Evolutionary conservation across 2,888 invertebrate genomes (phyloP).

Genomic region (Harpagoxenus sublaevis): DNA sequence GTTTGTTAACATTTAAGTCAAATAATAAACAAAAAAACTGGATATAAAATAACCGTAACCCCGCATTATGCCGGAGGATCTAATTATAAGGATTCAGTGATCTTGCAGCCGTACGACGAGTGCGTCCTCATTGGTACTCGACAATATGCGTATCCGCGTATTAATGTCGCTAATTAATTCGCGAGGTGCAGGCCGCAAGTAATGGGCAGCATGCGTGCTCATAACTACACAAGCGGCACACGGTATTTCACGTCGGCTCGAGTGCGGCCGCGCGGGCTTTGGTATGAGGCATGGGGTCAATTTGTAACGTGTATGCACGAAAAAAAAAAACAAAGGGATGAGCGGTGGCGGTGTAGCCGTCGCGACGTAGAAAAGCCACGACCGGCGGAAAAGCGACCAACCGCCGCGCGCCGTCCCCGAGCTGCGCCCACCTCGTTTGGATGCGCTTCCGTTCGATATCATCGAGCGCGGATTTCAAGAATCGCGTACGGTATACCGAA

Average conservation of each 20-base stretch:
- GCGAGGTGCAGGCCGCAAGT: conserved; percentile 81
- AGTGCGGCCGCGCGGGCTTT: conserved; percentile 60
- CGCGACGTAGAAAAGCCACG: conserved; percentile 57
- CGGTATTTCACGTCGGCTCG: conserved; percentile 76
- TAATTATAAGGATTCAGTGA: conserved; percentile 22
- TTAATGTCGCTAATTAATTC: conserved; percentile 79
- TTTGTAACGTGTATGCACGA: conserved; percentile 77
- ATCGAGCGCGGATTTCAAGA: conserved; percentile 53
- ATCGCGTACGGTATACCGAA: conserved; percentile 31
- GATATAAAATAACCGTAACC: too few species aligned
- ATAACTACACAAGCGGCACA: conserved; percentile 59
- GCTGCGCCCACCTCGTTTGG: conserved; percentile 50
- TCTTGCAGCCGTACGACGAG: neutral
- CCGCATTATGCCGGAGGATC: neutral
- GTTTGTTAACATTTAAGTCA: too few species aligned
- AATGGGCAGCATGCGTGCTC: conserved; percentile 75
- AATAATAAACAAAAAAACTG: too few species aligned
- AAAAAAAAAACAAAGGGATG: conserved; percentile 35
- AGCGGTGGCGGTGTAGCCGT: conserved; percentile 3
- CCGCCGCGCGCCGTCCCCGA: conserved; percentile 6
- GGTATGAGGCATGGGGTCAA: conserved; percentile 81
- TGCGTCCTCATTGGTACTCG: neutral
- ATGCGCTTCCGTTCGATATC: conserved; percentile 58
- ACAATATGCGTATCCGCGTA: conserved; percentile 66
- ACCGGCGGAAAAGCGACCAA: conserved; percentile 51